These are phyloP conservation scores for Chamaedrilus cognettii DNA, from an alignment of 2,888 invertebrate genomes.

Conservation along the genomic window DNA sequence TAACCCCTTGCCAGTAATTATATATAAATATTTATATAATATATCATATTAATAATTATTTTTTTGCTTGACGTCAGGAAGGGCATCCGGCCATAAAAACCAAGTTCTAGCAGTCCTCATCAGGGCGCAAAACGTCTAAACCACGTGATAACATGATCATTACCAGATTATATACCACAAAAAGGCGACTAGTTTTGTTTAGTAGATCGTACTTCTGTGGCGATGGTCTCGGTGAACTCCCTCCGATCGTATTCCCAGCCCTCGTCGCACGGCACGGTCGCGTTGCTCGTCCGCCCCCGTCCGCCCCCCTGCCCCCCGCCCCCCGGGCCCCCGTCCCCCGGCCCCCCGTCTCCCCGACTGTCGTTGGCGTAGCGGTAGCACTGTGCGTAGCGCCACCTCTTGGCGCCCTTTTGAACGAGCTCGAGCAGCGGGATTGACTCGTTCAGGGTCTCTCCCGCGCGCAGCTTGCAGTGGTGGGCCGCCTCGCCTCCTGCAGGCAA, in stretches of 20 bases:
- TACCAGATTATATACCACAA: too few relatives aligned
- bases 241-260: constrained; percentile 34
- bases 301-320: not conserved
- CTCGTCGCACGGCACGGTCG: constrained; percentile 26
- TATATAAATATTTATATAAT: too few relatives aligned
- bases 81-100: too few relatives aligned
- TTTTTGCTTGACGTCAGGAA: too few relatives aligned
- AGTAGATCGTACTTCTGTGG: constrained; percentile 29
- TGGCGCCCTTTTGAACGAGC: not conserved
- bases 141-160: too few relatives aligned
- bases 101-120: too few relatives aligned
- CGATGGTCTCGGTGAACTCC: constrained; percentile 27
- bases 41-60: too few relatives aligned
- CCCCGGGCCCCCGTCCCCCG: not conserved
- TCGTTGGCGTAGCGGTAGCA: constrained; percentile 29
- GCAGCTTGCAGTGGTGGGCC: constrained; percentile 31
- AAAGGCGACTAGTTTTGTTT: too few relatives aligned
- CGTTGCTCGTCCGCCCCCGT: constrained; percentile 11
- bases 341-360: not conserved
- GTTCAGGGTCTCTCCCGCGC: constrained; percentile 19
- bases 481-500: constrained; percentile 28
- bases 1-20: too few relatives aligned
- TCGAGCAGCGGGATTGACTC: constrained; percentile 28
- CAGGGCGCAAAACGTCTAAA: too few relatives aligned
- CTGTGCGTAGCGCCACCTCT: constrained; percentile 11